These are phyloP conservation scores for Spilarctia lutea DNA, from an alignment of 2,888 invertebrate species.

Conservation along the genomic window DNA sequence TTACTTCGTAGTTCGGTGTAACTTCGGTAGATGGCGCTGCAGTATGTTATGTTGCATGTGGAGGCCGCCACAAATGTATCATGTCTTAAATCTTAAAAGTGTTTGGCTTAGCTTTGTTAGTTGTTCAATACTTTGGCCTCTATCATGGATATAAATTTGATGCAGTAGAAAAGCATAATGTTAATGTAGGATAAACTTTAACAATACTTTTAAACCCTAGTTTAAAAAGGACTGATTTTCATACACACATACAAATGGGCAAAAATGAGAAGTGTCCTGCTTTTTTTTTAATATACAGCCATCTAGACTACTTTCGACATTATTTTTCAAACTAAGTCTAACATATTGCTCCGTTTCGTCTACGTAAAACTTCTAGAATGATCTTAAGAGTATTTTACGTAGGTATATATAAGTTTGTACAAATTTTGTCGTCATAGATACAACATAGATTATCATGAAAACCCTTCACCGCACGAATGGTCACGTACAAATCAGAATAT, in stretches of 20 bases:
- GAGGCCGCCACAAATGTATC: too few relatives aligned
- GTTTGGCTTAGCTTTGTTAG: too few relatives aligned
- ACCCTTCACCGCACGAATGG: slow-evolving; percentile 6
- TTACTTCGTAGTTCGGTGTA: too few relatives aligned
- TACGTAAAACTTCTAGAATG: background rate
- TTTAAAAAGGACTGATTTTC: too few relatives aligned
- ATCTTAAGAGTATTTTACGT: background rate
- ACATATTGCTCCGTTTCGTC: background rate
- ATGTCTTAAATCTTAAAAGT: too few relatives aligned
- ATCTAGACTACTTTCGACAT: background rate
- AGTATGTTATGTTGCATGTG: too few relatives aligned
- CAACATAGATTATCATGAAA: background rate
- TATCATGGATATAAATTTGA: too few relatives aligned
- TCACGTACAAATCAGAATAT: slow-evolving; percentile 12
- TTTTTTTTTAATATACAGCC: background rate
- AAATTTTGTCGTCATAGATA: background rate
- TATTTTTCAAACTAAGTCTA: background rate
- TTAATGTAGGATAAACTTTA: too few relatives aligned
- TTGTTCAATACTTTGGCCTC: too few relatives aligned
- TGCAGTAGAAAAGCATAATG: too few relatives aligned
- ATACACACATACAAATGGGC: background rate
- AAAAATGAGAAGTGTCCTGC: background rate
- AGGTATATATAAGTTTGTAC: background rate
- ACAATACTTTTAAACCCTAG: too few relatives aligned
- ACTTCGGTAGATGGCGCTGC: too few relatives aligned